Evolutionary conservation across 2,888 invertebrate species (phyloP).

Genomic region (Limnephilus auricula): DNA sequence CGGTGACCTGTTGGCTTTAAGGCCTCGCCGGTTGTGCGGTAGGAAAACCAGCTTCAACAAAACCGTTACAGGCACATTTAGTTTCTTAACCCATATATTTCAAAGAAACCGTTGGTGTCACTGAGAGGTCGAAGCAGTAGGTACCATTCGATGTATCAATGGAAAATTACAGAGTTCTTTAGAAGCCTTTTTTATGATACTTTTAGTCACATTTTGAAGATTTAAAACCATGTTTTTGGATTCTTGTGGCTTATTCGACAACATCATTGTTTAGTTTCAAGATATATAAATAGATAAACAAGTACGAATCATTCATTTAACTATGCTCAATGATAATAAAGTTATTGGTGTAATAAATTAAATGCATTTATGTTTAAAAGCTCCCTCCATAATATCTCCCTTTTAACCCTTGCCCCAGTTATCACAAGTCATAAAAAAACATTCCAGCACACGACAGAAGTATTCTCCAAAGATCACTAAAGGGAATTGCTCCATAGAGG

Average conservation of each 20-base stretch:
- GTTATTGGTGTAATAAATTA: constrained; percentile 16
- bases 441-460: constrained; percentile 41
- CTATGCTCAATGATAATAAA: neutral
- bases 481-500: constrained; percentile 37
- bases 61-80: constrained; percentile 45
- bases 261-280: neutral
- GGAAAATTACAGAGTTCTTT: neutral
- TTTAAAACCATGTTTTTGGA: neutral
- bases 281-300: neutral
- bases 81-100: constrained; percentile 50
- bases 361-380: neutral
- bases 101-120: constrained; percentile 43
- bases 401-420: constrained; percentile 42
- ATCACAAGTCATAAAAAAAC: constrained; percentile 27
- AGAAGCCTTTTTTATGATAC: neutral
- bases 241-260: neutral
- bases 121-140: neutral
- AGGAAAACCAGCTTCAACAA: constrained; percentile 56
- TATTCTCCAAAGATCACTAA: constrained; percentile 33
- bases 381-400: constrained; percentile 16
- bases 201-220: neutral
- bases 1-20: constrained; percentile 54
- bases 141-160: neutral
- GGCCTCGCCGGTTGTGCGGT: constrained; percentile 29
- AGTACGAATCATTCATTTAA: neutral